Evolutionary conservation across 1,140 invertebrate genomes (phyloP), one percentile per base, ranked within the genome.

Genomic region (Pseudachorutes palmiensis): DNA sequence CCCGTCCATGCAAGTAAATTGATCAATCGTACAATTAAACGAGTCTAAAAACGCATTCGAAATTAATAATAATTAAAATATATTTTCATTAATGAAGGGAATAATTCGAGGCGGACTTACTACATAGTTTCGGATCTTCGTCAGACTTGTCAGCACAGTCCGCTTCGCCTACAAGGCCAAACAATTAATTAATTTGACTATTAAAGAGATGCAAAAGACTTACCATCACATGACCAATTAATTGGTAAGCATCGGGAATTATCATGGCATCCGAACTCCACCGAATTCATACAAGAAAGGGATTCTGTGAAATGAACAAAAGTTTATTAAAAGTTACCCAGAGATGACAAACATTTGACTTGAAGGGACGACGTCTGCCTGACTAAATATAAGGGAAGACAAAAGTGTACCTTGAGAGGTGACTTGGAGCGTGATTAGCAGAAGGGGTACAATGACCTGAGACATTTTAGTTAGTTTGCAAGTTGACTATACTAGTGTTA

Each of bases 1-100:
- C 71, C 87, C 85, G 24, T 24, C 51, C 58, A 73, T 67, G 78
- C 91, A 94, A 14, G 87, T 87, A 79, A 92, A 94, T 78, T 93
- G 87, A 76, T 92, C 89, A n/a, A 86, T 82, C 49, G 85, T 86
- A 82, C 91, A 94, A 70, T 85, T 85, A 80, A 87, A 88, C 77
- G 82, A 80, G 79, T 85, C 88, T 90, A 83, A 48, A 82, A 75
- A 24, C 30, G 30, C 48, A 9, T 24, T 48, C n/a, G 28, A 64
- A 19, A n/a, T 12, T 51, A 29, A 32, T 3, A 51, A 51, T 9
- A 3, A 51, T 36, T 22, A 9, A 26, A 5, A 29, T 16, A 31
- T 33, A 26, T 1, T 32, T 22, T 33, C 19, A 24, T 9, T 55
- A n/a, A 64, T 58, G 29, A 24, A 57, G 9, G 14, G 55, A 26